These are phyloP conservation scores for Orchesella flavescens DNA, from an alignment of 2,888 invertebrate species.

Conservation along the genomic window DNA sequence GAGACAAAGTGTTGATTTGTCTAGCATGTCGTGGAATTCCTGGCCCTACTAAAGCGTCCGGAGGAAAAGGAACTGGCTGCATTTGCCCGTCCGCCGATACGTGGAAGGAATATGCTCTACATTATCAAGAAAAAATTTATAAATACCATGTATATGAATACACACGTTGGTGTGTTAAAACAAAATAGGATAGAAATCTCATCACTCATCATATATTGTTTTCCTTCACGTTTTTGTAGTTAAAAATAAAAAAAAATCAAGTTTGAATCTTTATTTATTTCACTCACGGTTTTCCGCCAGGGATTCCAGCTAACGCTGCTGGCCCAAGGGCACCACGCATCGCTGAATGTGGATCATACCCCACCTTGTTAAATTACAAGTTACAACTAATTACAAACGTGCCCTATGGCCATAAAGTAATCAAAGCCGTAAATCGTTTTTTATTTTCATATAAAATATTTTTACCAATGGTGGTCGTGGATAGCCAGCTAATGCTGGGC, in stretches of 20 bases:
- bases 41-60: constrained; percentile 92
- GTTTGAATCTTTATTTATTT: constrained; percentile 12
- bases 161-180: no score
- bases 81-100: constrained; percentile 91
- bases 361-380: constrained; percentile 75
- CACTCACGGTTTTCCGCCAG: constrained; percentile 87
- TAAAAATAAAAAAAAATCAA: no score
- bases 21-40: constrained; percentile 95
- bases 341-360: constrained; percentile 81
- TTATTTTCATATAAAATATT: constrained; percentile 30
- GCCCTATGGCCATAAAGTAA: not conserved
- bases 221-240: not conserved
- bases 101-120: constrained; percentile 94
- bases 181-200: not conserved
- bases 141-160: no score
- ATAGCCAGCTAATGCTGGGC: constrained; percentile 80
- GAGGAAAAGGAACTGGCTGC: constrained; percentile 95
- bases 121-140: constrained; percentile 73
- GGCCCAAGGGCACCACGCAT: constrained; percentile 81
- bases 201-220: not conserved
- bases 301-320: constrained; percentile 73
- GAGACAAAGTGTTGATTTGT: constrained; percentile 92
- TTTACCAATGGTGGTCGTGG: constrained; percentile 79
- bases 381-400: constrained; percentile 41
- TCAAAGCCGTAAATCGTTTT: no score